phyloP scores from a whole-genome alignment of 2,113 vertebrate species.

The Oryzias curvinotus region DNA sequence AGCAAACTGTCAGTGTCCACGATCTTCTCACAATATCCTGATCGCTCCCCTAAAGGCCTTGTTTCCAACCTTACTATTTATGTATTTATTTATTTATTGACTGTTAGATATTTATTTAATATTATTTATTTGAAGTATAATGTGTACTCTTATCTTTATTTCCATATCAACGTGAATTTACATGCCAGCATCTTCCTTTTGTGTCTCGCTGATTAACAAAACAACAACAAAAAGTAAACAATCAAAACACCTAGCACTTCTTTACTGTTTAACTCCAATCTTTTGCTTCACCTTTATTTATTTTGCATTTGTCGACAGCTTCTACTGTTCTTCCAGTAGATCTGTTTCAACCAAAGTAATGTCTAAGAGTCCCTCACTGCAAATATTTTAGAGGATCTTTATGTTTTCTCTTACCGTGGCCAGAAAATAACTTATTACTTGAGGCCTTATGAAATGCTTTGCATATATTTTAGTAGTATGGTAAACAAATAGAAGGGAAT shows the following conservation, averaged over 20 bases:
- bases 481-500: constrained; percentile 33
- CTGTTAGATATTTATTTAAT: constrained; percentile 80
- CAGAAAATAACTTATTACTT: constrained; percentile 24
- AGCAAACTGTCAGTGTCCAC: constrained; percentile 39
- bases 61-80: constrained; percentile 77
- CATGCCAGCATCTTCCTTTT: constrained; percentile 48
- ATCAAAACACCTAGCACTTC: constrained; percentile 65
- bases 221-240: constrained; percentile 31
- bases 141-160: constrained; percentile 53
- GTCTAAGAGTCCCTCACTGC: constrained; percentile 36
- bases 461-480: constrained; percentile 22
- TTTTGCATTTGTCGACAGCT: constrained; percentile 32
- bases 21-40: constrained; percentile 31
- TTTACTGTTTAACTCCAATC: constrained; percentile 47
- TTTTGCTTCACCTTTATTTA: constrained; percentile 39
- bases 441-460: constrained; percentile 30
- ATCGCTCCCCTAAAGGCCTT: constrained; percentile 52
- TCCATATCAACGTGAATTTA: constrained; percentile 66
- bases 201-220: constrained; percentile 46
- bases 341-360: constrained; percentile 35
- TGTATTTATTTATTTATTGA: constrained; percentile 87
- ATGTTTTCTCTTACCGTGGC: constrained; percentile 9
- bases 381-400: constrained; percentile 25
- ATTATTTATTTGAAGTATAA: constrained; percentile 73
- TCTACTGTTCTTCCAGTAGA: constrained; percentile 64